A percentile compares a stretch with the other conserved stretches of the same genome.
These are phyloP conservation scores for Pelosia muscerda DNA, from an alignment of 2,888 invertebrate genomes.

Conservation along the genomic window DNA sequence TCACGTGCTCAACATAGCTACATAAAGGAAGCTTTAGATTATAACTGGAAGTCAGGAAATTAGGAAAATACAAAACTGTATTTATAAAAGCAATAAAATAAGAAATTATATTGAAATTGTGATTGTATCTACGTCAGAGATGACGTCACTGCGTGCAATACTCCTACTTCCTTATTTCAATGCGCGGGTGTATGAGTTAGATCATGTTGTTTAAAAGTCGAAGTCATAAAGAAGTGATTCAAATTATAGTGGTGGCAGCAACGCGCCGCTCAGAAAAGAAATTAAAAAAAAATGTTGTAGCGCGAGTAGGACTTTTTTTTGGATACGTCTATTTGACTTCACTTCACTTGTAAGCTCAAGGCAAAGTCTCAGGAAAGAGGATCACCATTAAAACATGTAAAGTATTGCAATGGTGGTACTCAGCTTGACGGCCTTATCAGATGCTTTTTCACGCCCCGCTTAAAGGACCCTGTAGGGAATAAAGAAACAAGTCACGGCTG, in stretches of 20 bases:
- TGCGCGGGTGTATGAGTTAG: neutral
- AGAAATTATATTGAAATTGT: neutral
- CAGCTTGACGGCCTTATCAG: no score
- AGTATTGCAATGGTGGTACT: no score
- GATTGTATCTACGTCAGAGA: neutral
- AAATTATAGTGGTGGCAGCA: neutral
- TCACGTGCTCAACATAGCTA: neutral
- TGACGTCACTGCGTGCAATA: constrained; percentile 2
- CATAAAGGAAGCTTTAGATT: neutral
- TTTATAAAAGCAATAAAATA: neutral
- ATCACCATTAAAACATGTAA: no score
- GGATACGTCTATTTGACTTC: no score
- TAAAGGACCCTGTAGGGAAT: no score
- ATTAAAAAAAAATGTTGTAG: neutral
- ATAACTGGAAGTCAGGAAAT: neutral
- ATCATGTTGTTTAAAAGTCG: neutral
- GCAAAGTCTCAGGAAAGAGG: no score
- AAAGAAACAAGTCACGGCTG: no score
- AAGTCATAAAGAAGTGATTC: neutral
- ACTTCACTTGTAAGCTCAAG: no score
- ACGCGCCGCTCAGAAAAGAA: neutral
- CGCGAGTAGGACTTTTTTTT: neutral
- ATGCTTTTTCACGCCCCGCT: no score
- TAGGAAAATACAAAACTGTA: neutral
- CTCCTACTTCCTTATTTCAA: neutral